A percentile compares a stretch with the other conserved stretches of the same genome.
Evolutionary conservation across 2,113 vertebrate genomes (phyloP).

Genomic region (Pagrus major): DNA sequence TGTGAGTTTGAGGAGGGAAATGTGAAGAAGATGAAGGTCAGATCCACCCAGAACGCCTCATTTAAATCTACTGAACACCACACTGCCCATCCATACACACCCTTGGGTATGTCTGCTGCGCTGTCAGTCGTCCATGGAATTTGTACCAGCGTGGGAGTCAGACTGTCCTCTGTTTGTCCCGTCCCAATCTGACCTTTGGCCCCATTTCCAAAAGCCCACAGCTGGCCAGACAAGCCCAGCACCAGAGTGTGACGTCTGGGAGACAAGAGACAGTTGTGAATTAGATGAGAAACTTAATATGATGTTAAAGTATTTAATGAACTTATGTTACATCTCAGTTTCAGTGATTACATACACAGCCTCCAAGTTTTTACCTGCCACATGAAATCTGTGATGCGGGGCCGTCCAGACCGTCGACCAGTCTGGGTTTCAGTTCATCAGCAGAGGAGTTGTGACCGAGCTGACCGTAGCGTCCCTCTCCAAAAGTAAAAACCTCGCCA

Average conservation of each 20-base stretch:
- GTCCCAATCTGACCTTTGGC: slow-evolving; percentile 73
- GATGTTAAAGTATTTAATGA: background rate
- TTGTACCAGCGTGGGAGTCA: slow-evolving; percentile 63
- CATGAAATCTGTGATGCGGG: slow-evolving; percentile 90
- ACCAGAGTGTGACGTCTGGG: slow-evolving; percentile 80
- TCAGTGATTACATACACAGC: background rate
- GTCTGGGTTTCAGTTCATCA: slow-evolving; percentile 89
- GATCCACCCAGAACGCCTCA: background rate
- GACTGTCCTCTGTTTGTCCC: slow-evolving; percentile 42
- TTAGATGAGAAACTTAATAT: background rate
- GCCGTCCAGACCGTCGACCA: slow-evolving; percentile 90
- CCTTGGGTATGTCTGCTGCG: slow-evolving; percentile 22
- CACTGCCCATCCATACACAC: slow-evolving; percentile 26
- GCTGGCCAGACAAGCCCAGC: slow-evolving; percentile 66
- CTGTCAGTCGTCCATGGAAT: slow-evolving; percentile 56
- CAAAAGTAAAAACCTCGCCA: slow-evolving; percentile 95
- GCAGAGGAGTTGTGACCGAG: slow-evolving; percentile 91
- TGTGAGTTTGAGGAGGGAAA: too few species aligned
- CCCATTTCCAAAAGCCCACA: slow-evolving; percentile 80
- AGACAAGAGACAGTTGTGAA: slow-evolving; percentile 7
- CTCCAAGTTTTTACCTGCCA: slow-evolving; percentile 85
- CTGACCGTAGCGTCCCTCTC: slow-evolving; percentile 93
- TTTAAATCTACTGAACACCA: background rate
- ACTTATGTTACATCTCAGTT: background rate
- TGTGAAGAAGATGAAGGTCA: background rate